A percentile compares a stretch with the other conserved stretches of the same genome.
phyloP scores from a whole-genome alignment of 2,797 vertebrate species.

The Pangasius larnaudii region DNA sequence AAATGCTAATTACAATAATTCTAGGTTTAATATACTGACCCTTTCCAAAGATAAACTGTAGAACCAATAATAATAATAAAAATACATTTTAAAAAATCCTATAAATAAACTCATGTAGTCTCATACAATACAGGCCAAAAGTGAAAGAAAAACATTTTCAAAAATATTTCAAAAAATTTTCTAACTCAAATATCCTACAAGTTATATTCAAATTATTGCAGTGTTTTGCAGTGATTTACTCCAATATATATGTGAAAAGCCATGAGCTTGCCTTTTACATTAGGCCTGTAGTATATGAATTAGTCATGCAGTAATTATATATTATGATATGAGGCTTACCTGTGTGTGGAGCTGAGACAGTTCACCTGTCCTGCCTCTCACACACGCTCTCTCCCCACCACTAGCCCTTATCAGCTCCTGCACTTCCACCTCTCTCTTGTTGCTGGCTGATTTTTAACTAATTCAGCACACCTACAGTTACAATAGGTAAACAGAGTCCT shows the following conservation, averaged over 20 bases:
- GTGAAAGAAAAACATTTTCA: not conserved
- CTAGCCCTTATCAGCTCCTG: constrained; percentile 17
- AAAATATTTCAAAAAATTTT: not conserved
- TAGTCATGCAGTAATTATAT: not conserved
- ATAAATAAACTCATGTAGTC: not conserved
- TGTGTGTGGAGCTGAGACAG: not conserved
- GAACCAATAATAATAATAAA: not conserved
- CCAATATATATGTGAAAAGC: not conserved
- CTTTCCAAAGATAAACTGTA: not conserved
- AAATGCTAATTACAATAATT: not conserved
- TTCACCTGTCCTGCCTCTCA: not conserved
- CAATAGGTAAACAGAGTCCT: not conserved
- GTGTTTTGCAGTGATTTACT: not conserved
- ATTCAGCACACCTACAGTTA: not conserved
- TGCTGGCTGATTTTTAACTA: not conserved
- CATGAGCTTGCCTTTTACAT: not conserved
- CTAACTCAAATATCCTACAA: not conserved
- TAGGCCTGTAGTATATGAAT: not conserved
- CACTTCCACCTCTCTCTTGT: not conserved
- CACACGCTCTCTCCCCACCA: not conserved
- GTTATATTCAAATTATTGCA: not conserved
- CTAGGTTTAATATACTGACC: not conserved
- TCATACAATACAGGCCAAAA: not conserved
- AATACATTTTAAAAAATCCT: not conserved
- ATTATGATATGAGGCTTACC: not conserved